These are phyloP conservation scores for Drosophila teissieri DNA, from an alignment of 1,140 invertebrate genomes.

Conservation along the genomic window DNA sequence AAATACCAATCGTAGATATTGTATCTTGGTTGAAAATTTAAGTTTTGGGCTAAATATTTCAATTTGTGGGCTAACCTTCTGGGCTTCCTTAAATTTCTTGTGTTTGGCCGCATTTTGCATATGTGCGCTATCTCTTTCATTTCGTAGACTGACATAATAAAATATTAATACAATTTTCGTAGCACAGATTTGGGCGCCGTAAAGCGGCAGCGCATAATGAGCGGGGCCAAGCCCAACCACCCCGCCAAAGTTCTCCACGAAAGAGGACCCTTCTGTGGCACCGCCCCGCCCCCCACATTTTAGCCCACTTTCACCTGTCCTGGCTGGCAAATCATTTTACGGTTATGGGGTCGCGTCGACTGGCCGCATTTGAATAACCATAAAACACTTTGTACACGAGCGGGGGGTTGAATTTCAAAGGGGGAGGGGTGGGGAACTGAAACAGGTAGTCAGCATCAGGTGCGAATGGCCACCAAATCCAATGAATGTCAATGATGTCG, in stretches of 20 bases:
- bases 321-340: slow-evolving; percentile 66
- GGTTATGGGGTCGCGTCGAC: slow-evolving; percentile 56
- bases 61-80: slow-evolving; percentile 15
- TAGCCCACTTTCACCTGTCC: slow-evolving; percentile 1
- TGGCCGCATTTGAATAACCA: slow-evolving; percentile 69
- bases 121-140: slow-evolving; percentile 12
- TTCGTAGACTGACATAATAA: slow-evolving; percentile 24
- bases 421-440: not conserved
- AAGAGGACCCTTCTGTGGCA: not conserved
- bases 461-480: slow-evolving; percentile 75
- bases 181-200: slow-evolving; percentile 37
- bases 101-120: slow-evolving; percentile 9
- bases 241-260: too few species aligned
- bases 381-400: slow-evolving; percentile 56
- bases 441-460: slow-evolving; percentile 59
- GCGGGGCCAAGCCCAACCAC: not conserved
- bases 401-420: not conserved
- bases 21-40: slow-evolving; percentile 4
- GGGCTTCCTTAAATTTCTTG: not conserved
- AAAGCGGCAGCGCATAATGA: slow-evolving; percentile 53
- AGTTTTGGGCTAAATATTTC: slow-evolving; percentile 3
- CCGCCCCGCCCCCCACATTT: not conserved
- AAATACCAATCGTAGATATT: too few species aligned
- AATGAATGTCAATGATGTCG: slow-evolving; percentile 76
- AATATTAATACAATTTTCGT: slow-evolving; percentile 53